Base-by-base conservation (phyloP, 2,797 vertebrate genomes). In the Hydrolagus colliei region DNA sequence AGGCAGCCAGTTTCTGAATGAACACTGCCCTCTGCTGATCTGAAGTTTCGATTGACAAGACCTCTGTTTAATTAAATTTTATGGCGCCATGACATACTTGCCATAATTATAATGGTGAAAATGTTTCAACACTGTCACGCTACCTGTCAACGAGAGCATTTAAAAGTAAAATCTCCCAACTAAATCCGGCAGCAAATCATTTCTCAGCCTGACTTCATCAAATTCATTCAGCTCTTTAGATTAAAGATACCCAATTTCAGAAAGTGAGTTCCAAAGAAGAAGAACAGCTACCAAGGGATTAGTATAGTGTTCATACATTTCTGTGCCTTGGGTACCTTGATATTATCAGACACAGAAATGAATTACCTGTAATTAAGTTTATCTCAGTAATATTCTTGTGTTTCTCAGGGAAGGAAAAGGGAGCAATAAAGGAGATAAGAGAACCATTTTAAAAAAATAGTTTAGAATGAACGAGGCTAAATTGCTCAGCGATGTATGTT, bases 21-120 rank as follows among this genome's bases (percentile, higher is more conserved):
- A 71, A 84, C 32, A 84, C 65, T 84, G 79, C 79, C 79, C 79
- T 84, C 79, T 84, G 65, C 16, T 84, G 79, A 71, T 20, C 32
- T 68, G 65, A 84, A 84, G 71, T 82, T 27, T 4, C n/a, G 1
- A 32, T 67, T 13, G 71, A 67, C 41, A 52, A 52, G 41, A 52
- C 3, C 41, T 52, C 41, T 32, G 65, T 80, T 80, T 65, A 84
- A 71, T 84, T 84, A 41, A 20, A 84, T 84, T 82, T 71, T 71
- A 35, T 68, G 9, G 32, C 71, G 68, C 65, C 27, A 14, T 32
- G 68, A 82, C 9, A 68, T 82, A 82, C 5, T 82, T 8, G 27
- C 14, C 72, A 22, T 27, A 1, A 13, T 32, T 32, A 2, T 73
- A 22, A 20, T 9, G 20, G 77, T 27, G 14, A 32, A 63, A 63